Evolutionary conservation across 2,797 vertebrate genomes (phyloP), one percentile per base, ranked within the genome.

Genomic region (Hemibagrus guttatus): DNA sequence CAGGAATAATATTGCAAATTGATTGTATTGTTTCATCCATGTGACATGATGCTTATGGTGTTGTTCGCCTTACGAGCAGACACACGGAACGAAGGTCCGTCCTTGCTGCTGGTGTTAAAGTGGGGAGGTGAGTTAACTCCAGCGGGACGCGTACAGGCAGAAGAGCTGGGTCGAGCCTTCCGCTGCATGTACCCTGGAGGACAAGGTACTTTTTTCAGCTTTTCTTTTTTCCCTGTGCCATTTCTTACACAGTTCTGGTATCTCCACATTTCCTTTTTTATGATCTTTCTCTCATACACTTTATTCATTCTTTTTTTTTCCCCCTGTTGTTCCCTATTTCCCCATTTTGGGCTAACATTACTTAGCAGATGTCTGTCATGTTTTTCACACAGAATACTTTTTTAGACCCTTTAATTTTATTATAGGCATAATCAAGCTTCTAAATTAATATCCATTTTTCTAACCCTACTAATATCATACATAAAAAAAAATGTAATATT

Each of bases 111-210:
- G 88, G 98, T 99, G 85, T 91, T 99, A 54, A 99, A 99, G 94
- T 99, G 98, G 98, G 97, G 97, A 6, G 98, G 98, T 2, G 98
- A 99, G 92, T 94, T 99, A 91, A 99, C 98, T 0, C 98, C 97
- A 0, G 96, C 97, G 17, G 98, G 98, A 17, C 95, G 97, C 26
- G 97, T 98, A 14, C 98, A 98, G 94, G 97, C 98, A 0, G 98
- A 99, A 91, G 97, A 99, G 91, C 96, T 99, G 92, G 98, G 98
- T 1, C 89, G 97, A 69, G 98, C 98, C 81, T 99, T 99, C 87
- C 97, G 98, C 91, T 99, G 98, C 94, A 99, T 99, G 98, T 99
- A 99, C 90, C 98, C 98, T 0, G 98, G 98, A 91, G 98, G 98
- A 72, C 98, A 99, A 96, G 98, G 98, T 99, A 94, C 64, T 9